phyloP scores from a whole-genome alignment of 2,113 vertebrate species.

The Nymphicus hollandicus region DNA sequence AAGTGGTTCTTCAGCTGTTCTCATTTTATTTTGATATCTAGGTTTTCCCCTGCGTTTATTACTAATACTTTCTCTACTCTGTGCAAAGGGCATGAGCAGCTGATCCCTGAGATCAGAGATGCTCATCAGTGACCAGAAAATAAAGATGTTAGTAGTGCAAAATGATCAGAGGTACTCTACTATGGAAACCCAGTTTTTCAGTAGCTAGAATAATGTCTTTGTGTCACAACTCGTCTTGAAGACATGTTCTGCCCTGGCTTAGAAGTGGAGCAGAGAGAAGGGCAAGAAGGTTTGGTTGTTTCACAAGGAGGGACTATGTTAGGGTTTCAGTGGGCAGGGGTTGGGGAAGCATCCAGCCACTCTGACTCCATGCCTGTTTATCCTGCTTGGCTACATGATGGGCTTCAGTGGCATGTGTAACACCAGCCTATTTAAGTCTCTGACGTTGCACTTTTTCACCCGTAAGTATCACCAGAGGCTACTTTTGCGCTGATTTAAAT shows the following conservation, averaged over 20 bases:
- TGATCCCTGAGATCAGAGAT: neutral
- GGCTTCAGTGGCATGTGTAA: neutral
- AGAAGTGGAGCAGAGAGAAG: neutral
- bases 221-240: neutral
- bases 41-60: neutral
- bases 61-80: neutral
- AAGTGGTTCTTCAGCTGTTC: neutral
- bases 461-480: neutral
- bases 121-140: neutral
- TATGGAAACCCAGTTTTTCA: neutral
- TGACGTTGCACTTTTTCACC: neutral
- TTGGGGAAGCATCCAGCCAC: neutral
- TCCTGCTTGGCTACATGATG: neutral
- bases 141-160: neutral
- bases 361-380: neutral
- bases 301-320: neutral
- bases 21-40: neutral
- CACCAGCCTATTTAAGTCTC: neutral
- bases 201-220: neutral
- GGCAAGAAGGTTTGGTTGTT: neutral
- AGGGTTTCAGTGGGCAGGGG: rapidly evolving
- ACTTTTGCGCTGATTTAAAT: neutral
- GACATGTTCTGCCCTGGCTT: neutral
- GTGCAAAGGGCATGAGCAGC: neutral
- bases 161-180: neutral